Percentiles rank a stretch among this genome's conserved stretches.
These are phyloP conservation scores for Antrozous pallidus DNA, from an alignment of 2,797 vertebrate genomes.

Conservation along the genomic window DNA sequence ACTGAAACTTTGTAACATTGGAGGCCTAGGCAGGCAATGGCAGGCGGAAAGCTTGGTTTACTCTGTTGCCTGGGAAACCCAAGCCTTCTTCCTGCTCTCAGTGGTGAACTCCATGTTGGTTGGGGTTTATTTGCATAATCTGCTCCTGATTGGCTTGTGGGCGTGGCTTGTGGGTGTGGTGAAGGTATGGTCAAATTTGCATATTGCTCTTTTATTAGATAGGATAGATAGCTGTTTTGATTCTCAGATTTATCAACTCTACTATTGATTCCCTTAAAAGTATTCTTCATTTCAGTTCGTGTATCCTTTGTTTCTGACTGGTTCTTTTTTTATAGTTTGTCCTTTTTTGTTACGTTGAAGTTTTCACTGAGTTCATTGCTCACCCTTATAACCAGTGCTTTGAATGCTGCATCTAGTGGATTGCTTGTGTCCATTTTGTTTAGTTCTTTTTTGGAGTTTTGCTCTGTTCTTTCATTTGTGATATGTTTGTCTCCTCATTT, in stretches of 20 bases:
- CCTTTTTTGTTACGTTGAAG: not conserved
- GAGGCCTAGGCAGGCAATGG: too few relatives aligned
- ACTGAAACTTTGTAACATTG: too few relatives aligned
- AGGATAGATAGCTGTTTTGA: not conserved
- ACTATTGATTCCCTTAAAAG: not conserved
- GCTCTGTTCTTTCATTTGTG: not conserved
- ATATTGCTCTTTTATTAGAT: too few relatives aligned
- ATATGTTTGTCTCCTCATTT: not conserved
- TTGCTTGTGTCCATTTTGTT: not conserved
- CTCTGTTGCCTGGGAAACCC: too few relatives aligned
- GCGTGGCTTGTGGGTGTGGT: too few relatives aligned
- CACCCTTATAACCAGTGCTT: not conserved
- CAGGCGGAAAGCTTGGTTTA: too few relatives aligned
- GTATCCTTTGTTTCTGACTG: not conserved
- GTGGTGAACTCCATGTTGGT: too few relatives aligned
- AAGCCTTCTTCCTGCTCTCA: too few relatives aligned
- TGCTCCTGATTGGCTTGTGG: too few relatives aligned
- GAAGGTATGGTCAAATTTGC: too few relatives aligned
- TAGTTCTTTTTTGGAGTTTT: not conserved
- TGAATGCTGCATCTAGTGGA: not conserved
- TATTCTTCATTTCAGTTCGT: not conserved
- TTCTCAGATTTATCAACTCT: not conserved
- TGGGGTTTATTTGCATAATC: too few relatives aligned
- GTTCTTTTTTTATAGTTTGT: not conserved
- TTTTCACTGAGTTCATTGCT: not conserved